Evolutionary conservation across 53 echinoderm and acorn worm genomes (phyloP).

Genomic region (Zoroaster sp.): DNA sequence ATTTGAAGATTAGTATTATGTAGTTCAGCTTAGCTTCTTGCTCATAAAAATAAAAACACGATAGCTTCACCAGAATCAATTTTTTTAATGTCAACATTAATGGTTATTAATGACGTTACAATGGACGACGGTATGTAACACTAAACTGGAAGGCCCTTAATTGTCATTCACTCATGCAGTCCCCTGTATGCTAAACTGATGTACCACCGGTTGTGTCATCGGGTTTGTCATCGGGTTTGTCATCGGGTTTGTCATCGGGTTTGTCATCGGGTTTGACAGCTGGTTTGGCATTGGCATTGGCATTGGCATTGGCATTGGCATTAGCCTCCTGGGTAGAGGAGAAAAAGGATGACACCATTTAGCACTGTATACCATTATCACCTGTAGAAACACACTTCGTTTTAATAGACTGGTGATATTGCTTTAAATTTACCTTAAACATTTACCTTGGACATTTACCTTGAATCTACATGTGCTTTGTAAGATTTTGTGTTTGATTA

Average conservation of each 20-base stretch:
- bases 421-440: too few species aligned
- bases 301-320: too few species aligned
- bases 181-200: constrained; percentile 10
- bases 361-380: too few species aligned
- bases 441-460: too few species aligned
- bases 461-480: too few species aligned
- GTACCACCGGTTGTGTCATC: constrained; percentile 16
- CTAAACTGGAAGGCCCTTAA: constrained; percentile 35
- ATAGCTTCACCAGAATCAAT: neutral
- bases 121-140: neutral
- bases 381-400: too few species aligned
- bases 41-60: neutral
- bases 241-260: too few species aligned
- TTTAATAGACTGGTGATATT: too few species aligned
- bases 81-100: too few species aligned
- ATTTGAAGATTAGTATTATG: too few species aligned
- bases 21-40: neutral
- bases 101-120: neutral
- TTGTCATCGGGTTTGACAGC: too few species aligned
- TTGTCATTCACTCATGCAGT: neutral
- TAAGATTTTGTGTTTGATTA: too few species aligned
- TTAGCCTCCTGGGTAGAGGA: neutral
- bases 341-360: neutral
- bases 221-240: constrained; percentile 1
- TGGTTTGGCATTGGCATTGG: constrained; percentile 2